Evolutionary conservation across 2,797 vertebrate genomes (phyloP).

Genomic region (Alcedo atthis): DNA sequence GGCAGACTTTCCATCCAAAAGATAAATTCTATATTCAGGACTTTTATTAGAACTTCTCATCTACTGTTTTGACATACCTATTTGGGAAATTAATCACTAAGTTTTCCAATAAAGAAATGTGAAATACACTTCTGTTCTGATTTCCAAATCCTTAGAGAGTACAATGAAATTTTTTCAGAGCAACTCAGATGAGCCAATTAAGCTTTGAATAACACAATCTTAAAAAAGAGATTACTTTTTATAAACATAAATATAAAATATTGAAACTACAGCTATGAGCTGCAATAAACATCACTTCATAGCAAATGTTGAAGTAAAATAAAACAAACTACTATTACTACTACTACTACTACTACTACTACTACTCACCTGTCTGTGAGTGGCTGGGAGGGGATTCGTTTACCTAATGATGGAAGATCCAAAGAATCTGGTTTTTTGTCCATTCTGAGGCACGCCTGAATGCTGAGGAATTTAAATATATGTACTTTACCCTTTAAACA

Average conservation of each 20-base stretch:
- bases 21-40: not conserved
- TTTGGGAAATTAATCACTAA: not conserved
- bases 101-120: not conserved
- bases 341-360: no score
- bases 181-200: not conserved
- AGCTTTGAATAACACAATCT: not conserved
- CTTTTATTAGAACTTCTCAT: not conserved
- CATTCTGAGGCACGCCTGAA: slow-evolving; percentile 93
- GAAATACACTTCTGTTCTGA: not conserved
- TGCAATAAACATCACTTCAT: not conserved
- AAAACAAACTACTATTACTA: not conserved
- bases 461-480: slow-evolving; percentile 98
- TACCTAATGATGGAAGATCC: slow-evolving; percentile 91
- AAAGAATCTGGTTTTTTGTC: slow-evolving; percentile 97
- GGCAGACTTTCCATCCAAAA: not conserved
- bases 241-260: not conserved
- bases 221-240: not conserved
- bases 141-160: not conserved
- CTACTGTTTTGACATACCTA: not conserved
- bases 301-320: not conserved
- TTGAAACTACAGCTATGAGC: not conserved
- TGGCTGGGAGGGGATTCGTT: slow-evolving; percentile 91
- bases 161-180: not conserved
- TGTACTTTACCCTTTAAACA: slow-evolving; percentile 98
- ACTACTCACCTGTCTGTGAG: slow-evolving; percentile 92